Percentiles rank a stretch among this genome's conserved stretches.
Evolutionary conservation across 30 jellyfish, hydroid and myxozoan species (phyloP).

Genomic region (Aurelia aurita complex sp. Pacific): DNA sequence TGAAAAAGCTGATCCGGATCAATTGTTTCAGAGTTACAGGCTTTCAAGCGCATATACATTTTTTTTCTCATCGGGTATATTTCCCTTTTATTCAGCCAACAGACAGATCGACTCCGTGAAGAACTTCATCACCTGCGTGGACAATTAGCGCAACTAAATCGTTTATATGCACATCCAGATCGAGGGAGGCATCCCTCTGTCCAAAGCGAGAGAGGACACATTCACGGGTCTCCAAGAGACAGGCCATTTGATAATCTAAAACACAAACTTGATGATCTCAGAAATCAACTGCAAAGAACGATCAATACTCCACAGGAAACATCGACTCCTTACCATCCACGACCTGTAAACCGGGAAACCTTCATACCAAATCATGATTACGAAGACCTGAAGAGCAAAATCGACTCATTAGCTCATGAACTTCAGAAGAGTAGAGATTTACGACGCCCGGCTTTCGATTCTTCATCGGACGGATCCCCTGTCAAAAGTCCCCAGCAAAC

Average conservation of each 20-base stretch:
- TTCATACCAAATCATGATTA: slow-evolving; percentile 28
- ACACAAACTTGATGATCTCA: slow-evolving; percentile 24
- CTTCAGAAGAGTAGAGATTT: slow-evolving; percentile 18
- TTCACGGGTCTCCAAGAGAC: neutral
- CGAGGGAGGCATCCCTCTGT: neutral
- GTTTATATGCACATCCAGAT: neutral
- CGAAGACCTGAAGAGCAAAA: slow-evolving; percentile 41
- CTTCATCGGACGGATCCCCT: neutral
- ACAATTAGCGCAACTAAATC: slow-evolving; percentile 19
- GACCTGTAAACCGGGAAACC: neutral
- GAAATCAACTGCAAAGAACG: slow-evolving; percentile 13
- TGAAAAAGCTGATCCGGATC: too few species aligned
- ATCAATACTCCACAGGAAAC: neutral
- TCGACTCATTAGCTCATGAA: slow-evolving; percentile 48
- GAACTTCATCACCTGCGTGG: slow-evolving; percentile 23
- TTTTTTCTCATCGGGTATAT: neutral
- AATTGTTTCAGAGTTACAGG: too few species aligned
- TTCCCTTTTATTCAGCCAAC: slow-evolving; percentile 8
- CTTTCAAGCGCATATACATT: neutral
- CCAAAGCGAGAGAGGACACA: too few species aligned
- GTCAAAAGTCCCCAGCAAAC: slow-evolving; percentile 3
- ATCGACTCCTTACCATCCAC: neutral
- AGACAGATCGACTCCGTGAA: slow-evolving; percentile 36
- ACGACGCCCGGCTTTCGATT: neutral
- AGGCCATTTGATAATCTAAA: slow-evolving; percentile 24